Base-by-base conservation (phyloP, 2,113 vertebrate species). In the Oryctolagus cuniculus region DNA sequence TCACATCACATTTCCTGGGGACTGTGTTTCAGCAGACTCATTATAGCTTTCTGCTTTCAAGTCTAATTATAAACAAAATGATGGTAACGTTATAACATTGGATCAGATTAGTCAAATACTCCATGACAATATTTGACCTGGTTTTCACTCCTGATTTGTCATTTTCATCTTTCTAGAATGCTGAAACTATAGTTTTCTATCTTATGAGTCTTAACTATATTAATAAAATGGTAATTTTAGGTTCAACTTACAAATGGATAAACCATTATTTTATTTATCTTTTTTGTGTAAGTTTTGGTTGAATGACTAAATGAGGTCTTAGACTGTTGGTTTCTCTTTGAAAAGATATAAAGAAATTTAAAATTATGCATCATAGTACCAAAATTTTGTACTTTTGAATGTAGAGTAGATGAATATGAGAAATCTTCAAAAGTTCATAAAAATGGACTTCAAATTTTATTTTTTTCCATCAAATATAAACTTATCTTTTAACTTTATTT, bases 211-310 rank as follows among this genome's bases (percentile, higher is more conserved):
- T 91, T 72, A 25, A 25, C 67, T 77, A n/a, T 78, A 36, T 69
- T 96, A 73, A 89, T 72, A 85, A 77, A 53, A 10, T 31, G 2
- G 19, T 89, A 74, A 86, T 78, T 91, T 93, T 89, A 75, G 49
- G 36, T 93, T 95, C 44, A 44, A 1, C 38, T 81, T 86, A 70
- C 6, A 63, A 82, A 86, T 8, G 17, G 12, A 0, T 93, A 84
- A 83, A 90, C 84, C 27, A 69, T 17, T 70, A 29, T 75, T 88
- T 29, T 11, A 89, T 87, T 89, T 77, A 12, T 34, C 10, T 55
- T 10, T 29, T 77, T 93, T 78, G 53, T 81, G 6, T 89, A 67
- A 78, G 10, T 64, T 67, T 58, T 44, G 27, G 27, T 61, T 79
- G 69, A 92, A 91, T 82, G 49, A 73, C 29, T 66, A 77, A 89